Evolutionary conservation across 2,113 vertebrate species (phyloP), one percentile per base, ranked within the genome.

Genomic region (Corydoras sp.): DNA sequence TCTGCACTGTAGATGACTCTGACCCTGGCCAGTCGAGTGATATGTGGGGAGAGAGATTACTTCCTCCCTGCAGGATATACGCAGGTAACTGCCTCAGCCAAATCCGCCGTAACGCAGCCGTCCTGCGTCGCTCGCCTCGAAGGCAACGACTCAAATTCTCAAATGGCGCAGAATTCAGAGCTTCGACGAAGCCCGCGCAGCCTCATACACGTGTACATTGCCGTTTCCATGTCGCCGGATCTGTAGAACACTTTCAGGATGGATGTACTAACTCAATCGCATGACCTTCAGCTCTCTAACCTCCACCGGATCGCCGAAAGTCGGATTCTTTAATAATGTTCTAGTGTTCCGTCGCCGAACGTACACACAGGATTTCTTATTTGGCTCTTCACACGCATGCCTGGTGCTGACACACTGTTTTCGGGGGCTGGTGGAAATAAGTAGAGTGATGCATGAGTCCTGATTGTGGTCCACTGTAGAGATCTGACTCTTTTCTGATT

Each of bases 41-140:
- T 85, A 89, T 89, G 86, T 92, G 89, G 91, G 85, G 88, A 77
- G 88, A 89, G 84, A 91, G 90, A 91, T 89, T 94, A 93, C 87
- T 91, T 86, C 85, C 88, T 88, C 90, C 90, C 89, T 94, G 91
- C 92, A 93, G 91, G 88, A 94, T 93, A 86, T 93, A 91, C 82
- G 89, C 93, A 94, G 94, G 92, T 96, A 93, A 95, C 82, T 63
- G 76, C 68, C 77, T 79, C 84, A 81, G 84, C 82, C 72, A 49
- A 72, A 72, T 12, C 59, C 65, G 55, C 58, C 48, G 5, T 61
- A 60, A 24, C 3, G 14, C 10, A n/a, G 10, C 60, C 54, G 14
- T 56, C 58, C 64, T 62, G 58, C 48, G 62, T 70, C 30, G 24
- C 56, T 8, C 18, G 18, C 1, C 35, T 55, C 56, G 32, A 55